Evolutionary conservation across 1,140 invertebrate species (phyloP).

Genomic region (Aphaenogaster rudis): DNA sequence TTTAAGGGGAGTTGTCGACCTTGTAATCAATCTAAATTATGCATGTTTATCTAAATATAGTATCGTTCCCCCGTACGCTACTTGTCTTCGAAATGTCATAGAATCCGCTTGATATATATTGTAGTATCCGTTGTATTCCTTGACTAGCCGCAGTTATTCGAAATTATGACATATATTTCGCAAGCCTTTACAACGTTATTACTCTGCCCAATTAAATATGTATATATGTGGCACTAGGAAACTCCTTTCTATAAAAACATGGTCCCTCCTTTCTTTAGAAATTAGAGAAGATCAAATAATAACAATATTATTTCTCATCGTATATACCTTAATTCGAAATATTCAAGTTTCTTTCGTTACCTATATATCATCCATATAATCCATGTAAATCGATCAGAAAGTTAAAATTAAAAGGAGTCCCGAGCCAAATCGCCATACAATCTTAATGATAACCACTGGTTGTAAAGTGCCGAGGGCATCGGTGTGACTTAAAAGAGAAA

Average conservation of each 20-base stretch:
- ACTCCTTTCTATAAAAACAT: neutral
- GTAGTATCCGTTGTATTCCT: neutral
- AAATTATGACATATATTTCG: conserved; percentile 6
- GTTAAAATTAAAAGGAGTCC: neutral
- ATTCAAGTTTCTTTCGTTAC: neutral
- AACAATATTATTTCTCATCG: neutral
- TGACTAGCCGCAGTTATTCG: neutral
- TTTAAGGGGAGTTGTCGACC: neutral
- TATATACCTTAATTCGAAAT: neutral
- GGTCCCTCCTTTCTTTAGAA: neutral
- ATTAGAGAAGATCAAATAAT: neutral
- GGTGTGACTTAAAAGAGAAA: conserved; percentile 61
- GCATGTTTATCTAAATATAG: conserved; percentile 14
- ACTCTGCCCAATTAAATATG: neutral
- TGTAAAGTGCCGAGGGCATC: neutral
- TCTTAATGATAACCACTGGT: neutral
- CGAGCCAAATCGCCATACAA: neutral
- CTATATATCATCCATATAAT: neutral
- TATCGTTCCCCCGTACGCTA: neutral
- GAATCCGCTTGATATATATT: neutral
- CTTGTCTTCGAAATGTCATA: conserved; percentile 9
- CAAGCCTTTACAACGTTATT: conserved; percentile 7
- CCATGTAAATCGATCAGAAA: neutral
- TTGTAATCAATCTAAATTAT: conserved; percentile 35
- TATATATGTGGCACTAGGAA: neutral